Evolutionary conservation across 2,113 vertebrate genomes (phyloP).

Genomic region (Limnothrissa miodon): DNA sequence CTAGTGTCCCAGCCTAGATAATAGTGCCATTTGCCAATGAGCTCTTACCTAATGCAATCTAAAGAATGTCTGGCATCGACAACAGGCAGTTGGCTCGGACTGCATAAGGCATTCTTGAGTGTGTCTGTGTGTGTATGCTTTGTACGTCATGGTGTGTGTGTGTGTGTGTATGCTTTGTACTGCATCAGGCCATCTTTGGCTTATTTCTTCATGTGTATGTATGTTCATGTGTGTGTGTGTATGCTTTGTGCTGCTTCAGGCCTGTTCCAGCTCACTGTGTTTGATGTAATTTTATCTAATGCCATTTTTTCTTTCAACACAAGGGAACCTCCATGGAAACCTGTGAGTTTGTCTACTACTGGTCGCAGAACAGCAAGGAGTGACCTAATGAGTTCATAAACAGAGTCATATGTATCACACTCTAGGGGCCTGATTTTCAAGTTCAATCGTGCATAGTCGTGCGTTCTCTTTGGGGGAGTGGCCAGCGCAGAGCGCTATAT

Average conservation of each 20-base stretch:
- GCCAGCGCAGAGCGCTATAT: no score
- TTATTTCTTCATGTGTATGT: not conserved
- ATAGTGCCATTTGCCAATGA: conserved; percentile 59
- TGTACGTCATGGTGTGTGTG: conserved; percentile 51
- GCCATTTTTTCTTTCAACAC: not conserved
- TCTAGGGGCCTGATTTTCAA: no score
- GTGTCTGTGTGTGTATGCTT: no score
- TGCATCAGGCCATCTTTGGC: no score
- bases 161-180: not conserved
- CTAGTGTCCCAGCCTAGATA: conserved; percentile 52
- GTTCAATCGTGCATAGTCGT: no score
- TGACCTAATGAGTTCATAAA: not conserved
- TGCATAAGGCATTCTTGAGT: conserved; percentile 49
- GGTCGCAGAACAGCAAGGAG: not conserved
- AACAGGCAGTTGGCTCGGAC: conserved; percentile 51
- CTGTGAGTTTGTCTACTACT: not conserved
- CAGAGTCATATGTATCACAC: not conserved
- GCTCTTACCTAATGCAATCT: conserved; percentile 70
- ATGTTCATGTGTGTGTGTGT: conserved; percentile 2
- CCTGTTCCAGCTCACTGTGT: not conserved
- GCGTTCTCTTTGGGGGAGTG: no score
- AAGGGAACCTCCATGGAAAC: not conserved
- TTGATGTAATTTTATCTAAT: not conserved
- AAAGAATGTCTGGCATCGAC: conserved; percentile 64
- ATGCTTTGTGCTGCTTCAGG: conserved; percentile 44